Conservation (phyloP, 2,113 vertebrate species). For the Campylomormyrus tamandua region DNA sequence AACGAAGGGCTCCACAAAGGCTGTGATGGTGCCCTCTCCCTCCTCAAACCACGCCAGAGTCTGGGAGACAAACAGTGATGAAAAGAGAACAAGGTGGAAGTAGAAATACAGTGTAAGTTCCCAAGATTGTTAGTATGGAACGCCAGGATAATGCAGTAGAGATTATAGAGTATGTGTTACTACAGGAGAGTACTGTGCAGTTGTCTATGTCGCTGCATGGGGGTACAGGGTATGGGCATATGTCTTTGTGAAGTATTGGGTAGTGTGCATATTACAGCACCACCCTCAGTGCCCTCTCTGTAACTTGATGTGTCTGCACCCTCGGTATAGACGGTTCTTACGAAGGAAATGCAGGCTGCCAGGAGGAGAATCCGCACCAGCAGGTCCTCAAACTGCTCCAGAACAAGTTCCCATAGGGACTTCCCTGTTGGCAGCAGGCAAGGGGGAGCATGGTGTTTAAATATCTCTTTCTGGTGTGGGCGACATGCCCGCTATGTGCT, state of each 20-base stretch:
- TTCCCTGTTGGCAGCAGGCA: slow-evolving; percentile 51
- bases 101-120: neutral
- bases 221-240: neutral
- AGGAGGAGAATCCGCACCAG: slow-evolving; percentile 66
- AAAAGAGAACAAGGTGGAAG: neutral
- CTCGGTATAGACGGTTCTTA: slow-evolving; percentile 42
- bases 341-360: slow-evolving; percentile 70
- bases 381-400: slow-evolving; percentile 71
- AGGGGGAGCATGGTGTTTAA: neutral
- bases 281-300: neutral
- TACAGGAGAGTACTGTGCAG: neutral
- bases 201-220: neutral
- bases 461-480: neutral
- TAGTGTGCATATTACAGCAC: neutral
- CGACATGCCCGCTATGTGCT: neutral
- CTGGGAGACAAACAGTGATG: slow-evolving; percentile 35
- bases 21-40: slow-evolving; percentile 66
- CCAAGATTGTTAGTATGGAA: neutral
- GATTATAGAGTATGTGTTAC: neutral
- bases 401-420: slow-evolving; percentile 64
- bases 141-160: neutral
- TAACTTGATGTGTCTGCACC: neutral
- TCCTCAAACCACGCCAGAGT: slow-evolving; percentile 71
- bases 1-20: slow-evolving; percentile 71
- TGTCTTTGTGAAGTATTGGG: neutral